Conservation (phyloP, 2,888 invertebrate genomes). For the Mythimna albipuncta region DNA sequence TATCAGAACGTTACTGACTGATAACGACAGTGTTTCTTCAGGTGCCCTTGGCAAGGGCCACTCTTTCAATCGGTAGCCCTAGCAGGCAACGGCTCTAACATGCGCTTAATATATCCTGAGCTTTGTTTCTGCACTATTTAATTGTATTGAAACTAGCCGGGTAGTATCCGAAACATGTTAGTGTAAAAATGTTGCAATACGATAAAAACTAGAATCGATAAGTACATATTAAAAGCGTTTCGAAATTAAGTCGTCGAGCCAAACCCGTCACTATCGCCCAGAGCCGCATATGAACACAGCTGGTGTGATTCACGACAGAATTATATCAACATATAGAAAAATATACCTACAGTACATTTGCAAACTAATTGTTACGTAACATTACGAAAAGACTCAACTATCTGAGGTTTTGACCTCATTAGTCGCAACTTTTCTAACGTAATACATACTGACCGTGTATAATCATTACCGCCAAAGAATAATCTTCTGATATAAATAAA, state of each 20-base stretch:
- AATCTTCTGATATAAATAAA: conserved; percentile 42
- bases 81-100: no score
- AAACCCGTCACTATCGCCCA: conserved; percentile 15
- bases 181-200: background rate
- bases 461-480: conserved; percentile 20
- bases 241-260: conserved; percentile 27
- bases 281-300: conserved; percentile 82
- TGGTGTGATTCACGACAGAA: conserved; percentile 81
- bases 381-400: conserved; percentile 45
- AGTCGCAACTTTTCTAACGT: conserved; percentile 22
- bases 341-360: conserved; percentile 59
- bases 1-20: no score
- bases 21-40: no score
- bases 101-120: background rate
- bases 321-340: conserved; percentile 59
- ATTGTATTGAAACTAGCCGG: background rate
- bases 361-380: conserved; percentile 60
- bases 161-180: background rate
- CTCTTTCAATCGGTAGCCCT: no score
- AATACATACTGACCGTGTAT: conserved; percentile 31
- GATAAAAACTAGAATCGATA: conserved; percentile 17
- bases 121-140: background rate
- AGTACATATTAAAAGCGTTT: conserved; percentile 25
- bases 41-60: no score
- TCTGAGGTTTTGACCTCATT: conserved; percentile 49